Percentiles rank a stretch among this genome's conserved stretches.
Evolutionary conservation across 2,888 invertebrate species (phyloP).

Genomic region (Alitta virens): DNA sequence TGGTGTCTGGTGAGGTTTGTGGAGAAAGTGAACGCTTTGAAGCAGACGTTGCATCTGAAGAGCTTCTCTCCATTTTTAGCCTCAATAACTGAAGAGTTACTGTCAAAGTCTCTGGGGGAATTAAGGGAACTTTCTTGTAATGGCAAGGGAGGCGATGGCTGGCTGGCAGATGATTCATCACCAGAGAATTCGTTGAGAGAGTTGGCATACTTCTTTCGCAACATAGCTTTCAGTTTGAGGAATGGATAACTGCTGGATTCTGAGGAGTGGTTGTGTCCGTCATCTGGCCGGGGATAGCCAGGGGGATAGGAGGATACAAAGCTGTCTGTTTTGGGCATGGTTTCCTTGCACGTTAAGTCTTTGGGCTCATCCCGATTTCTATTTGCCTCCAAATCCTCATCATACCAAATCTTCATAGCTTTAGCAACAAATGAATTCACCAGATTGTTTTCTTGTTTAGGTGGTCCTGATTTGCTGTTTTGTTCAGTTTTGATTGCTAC

Average conservation of each 20-base stretch:
- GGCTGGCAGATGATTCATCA: not conserved
- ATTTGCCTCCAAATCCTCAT: slow-evolving; percentile 5
- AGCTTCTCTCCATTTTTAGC: not conserved
- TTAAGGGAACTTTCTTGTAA: not conserved
- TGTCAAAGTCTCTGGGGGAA: not conserved
- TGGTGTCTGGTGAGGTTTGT: slow-evolving; percentile 12
- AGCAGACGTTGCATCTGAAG: slow-evolving; percentile 6
- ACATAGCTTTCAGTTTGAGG: not conserved
- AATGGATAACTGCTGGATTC: not conserved
- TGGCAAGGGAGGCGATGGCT: not conserved
- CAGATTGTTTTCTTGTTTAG: not conserved
- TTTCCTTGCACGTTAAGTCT: not conserved
- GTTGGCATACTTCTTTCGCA: not conserved
- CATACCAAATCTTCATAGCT: slow-evolving; percentile 16
- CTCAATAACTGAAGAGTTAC: slow-evolving; percentile 1
- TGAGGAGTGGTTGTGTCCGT: not conserved
- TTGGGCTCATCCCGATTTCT: not conserved
- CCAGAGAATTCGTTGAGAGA: not conserved
- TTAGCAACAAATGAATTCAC: slow-evolving; percentile 12
- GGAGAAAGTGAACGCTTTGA: slow-evolving; percentile 12
- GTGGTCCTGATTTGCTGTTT: not conserved
- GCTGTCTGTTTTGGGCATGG: not conserved
- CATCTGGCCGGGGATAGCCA: not conserved
- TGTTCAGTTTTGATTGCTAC: not conserved
- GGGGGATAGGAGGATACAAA: not conserved